Conservation (phyloP, 2,113 vertebrate genomes). For the Lasiurus cinereus region DNA sequence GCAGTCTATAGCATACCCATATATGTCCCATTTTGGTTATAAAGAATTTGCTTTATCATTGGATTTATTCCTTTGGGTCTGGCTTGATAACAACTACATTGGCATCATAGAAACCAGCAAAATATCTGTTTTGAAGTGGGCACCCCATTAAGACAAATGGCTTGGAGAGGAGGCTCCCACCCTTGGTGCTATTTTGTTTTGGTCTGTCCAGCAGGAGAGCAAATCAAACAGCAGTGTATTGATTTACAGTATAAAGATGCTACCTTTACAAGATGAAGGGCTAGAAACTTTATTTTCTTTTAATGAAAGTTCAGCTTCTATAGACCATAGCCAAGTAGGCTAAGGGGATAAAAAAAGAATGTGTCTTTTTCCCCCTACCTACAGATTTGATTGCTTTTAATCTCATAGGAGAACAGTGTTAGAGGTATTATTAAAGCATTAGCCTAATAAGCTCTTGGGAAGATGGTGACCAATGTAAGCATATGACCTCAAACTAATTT, state of each 20-base stretch:
- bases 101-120: background rate
- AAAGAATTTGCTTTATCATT: slow-evolving; percentile 34
- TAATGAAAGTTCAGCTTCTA: slow-evolving; percentile 72
- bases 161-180: slow-evolving; percentile 1
- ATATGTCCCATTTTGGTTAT: background rate
- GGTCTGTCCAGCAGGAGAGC: slow-evolving; percentile 55
- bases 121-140: slow-evolving; percentile 51
- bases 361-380: background rate
- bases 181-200: slow-evolving; percentile 61
- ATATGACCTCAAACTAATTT: slow-evolving; percentile 15
- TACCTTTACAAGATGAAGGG: slow-evolving; percentile 72
- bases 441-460: slow-evolving; percentile 55
- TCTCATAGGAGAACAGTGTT: slow-evolving; percentile 34
- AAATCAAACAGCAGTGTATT: slow-evolving; percentile 64
- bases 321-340: slow-evolving; percentile 30
- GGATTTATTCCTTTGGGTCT: slow-evolving; percentile 64
- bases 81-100: slow-evolving; percentile 52
- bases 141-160: slow-evolving; percentile 68
- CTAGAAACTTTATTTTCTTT: slow-evolving; percentile 77
- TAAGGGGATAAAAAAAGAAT: slow-evolving; percentile 50
- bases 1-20: background rate
- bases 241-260: slow-evolving; percentile 69
- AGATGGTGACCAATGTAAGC: slow-evolving; percentile 14
- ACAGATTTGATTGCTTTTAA: slow-evolving; percentile 68
- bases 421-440: slow-evolving; percentile 66